These are phyloP conservation scores for Poecile montanus DNA, from an alignment of 2,797 vertebrate species.

Conservation along the genomic window DNA sequence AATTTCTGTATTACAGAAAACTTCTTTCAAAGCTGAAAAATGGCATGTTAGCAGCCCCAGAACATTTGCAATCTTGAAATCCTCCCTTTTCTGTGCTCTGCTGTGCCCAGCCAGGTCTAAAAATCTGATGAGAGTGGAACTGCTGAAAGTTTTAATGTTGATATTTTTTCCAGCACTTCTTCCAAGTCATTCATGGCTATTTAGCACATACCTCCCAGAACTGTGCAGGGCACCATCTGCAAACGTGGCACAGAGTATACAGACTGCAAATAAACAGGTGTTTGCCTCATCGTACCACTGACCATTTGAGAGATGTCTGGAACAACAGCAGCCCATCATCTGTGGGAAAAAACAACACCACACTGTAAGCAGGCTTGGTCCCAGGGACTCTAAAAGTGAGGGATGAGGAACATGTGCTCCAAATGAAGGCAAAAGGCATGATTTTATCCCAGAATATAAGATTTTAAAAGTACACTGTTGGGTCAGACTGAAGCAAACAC, in stretches of 20 bases:
- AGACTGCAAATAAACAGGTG: background rate
- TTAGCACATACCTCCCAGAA: background rate
- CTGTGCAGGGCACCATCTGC: background rate
- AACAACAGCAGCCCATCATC: background rate
- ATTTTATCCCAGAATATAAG: background rate
- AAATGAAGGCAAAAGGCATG: background rate
- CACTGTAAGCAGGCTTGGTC: background rate
- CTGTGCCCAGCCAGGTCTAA: background rate
- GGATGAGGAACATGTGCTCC: background rate
- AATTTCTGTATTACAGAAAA: background rate
- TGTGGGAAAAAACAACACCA: background rate
- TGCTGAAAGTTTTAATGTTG: background rate
- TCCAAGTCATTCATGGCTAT: background rate
- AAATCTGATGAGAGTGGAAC: background rate
- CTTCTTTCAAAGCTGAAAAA: constrained; percentile 34
- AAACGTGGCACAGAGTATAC: background rate
- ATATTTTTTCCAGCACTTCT: background rate
- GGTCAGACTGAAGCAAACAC: background rate
- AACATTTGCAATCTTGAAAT: background rate
- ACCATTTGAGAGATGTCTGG: background rate
- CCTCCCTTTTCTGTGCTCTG: background rate
- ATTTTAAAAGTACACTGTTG: background rate
- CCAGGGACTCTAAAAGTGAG: background rate
- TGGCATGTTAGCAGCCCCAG: background rate
- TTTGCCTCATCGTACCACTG: background rate